Percentiles rank a stretch among this genome's conserved stretches.
phyloP scores from a whole-genome alignment of 2,888 invertebrate genomes.

The Ichneumoninae sp. region DNA sequence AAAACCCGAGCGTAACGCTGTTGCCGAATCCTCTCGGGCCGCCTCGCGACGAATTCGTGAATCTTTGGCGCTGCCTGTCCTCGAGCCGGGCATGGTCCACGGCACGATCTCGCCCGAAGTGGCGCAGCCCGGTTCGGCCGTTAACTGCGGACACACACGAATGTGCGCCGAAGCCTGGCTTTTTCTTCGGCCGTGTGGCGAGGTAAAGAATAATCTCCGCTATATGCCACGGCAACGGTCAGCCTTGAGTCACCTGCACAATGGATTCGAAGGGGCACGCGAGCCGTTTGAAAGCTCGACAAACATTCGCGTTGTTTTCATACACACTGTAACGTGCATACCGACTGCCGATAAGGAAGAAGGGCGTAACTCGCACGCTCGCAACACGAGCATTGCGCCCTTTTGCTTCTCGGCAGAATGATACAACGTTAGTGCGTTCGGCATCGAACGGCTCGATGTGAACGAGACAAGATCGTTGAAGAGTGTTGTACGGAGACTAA shows the following conservation, averaged over 20 bases:
- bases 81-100: constrained; percentile 49
- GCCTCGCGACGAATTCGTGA: constrained; percentile 37
- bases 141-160: constrained; percentile 64
- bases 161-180: constrained; percentile 40
- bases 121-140: constrained; percentile 54
- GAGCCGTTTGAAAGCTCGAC: constrained; percentile 47
- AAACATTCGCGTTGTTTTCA: constrained; percentile 12
- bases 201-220: constrained; percentile 53
- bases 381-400: too few relatives aligned
- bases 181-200: constrained; percentile 45
- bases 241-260: constrained; percentile 67
- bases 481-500: constrained; percentile 21
- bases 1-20: constrained; percentile 28
- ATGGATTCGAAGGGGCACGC: constrained; percentile 58
- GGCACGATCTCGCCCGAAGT: constrained; percentile 37
- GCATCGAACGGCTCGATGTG: constrained; percentile 39
- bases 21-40: constrained; percentile 31
- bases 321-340: too few relatives aligned
- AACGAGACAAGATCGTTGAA: constrained; percentile 44
- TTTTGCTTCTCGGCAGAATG: too few relatives aligned
- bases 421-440: not conserved
- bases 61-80: constrained; percentile 64
- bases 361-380: too few relatives aligned
- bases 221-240: constrained; percentile 28
- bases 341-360: too few relatives aligned